A percentile compares a stretch with the other conserved stretches of the same genome.
phyloP scores from a whole-genome alignment of 2,113 vertebrate species.

The Microcebus ravelobensis region DNA sequence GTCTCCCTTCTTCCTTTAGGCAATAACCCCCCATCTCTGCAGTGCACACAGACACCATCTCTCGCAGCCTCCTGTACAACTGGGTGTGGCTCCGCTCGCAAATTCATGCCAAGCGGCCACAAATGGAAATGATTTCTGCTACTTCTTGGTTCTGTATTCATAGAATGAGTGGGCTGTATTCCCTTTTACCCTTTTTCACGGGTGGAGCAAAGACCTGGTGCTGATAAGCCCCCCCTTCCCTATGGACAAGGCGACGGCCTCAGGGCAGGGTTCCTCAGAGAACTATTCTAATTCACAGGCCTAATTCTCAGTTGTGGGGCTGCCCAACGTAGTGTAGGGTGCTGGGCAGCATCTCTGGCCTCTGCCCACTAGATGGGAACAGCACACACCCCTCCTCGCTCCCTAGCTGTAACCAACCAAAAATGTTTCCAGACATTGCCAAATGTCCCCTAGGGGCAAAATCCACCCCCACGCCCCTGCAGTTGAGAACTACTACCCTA shows the following conservation, averaged over 20 bases:
- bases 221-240: not conserved
- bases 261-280: not conserved
- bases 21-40: not conserved
- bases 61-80: not conserved
- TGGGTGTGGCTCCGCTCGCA: accelerated
- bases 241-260: not conserved
- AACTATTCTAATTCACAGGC: too few relatives aligned
- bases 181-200: not conserved
- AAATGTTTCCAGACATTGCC: not conserved
- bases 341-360: not conserved
- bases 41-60: not conserved
- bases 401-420: not conserved
- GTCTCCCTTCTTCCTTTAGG: not conserved
- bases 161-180: not conserved
- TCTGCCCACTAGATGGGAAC: not conserved
- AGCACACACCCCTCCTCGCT: not conserved
- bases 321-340: not conserved
- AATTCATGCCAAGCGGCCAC: accelerated
- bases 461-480: too few relatives aligned
- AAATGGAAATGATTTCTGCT: not conserved
- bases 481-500: not conserved
- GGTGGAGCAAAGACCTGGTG: not conserved
- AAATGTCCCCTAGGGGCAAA: not conserved
- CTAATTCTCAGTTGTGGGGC: not conserved
- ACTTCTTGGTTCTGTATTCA: not conserved